Base-by-base conservation (phyloP, 2,888 invertebrate genomes). In the Eledona agricola region DNA sequence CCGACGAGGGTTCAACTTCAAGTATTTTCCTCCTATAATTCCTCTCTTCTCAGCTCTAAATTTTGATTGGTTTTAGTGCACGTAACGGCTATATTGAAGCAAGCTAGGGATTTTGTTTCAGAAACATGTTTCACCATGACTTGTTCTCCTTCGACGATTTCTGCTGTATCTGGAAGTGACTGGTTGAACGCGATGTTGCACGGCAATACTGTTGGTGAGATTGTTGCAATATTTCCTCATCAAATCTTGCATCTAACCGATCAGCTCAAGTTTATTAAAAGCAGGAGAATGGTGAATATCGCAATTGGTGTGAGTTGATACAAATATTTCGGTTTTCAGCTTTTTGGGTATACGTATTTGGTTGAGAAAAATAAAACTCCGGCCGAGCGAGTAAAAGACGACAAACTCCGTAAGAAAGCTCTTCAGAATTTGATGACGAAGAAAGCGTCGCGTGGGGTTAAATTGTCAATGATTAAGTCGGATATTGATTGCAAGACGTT, bases 181-280 rank as follows among this genome's bases (percentile, higher is more conserved):
- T 80, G 80, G 76, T 69, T 77, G 5, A 83, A 83, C 64, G 72
- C 77, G 6, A 64, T 81, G 20, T 74, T 79, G 2, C 80, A 80
- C 49, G 78, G 78, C 1, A 80, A 79, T 52, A 65, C 75, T 28
- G 76, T 76, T 23, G 84, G 84, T 2, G 81, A 82, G 66, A 66
- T 83, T 23, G 55, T 75, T 6, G 72, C 78, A 0, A 70, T 77
- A 6, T 78, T 81, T 64, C 75, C 78, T 6, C 73, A 77, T 28
- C 78, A 79, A 51, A 45, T 80, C 42, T 61, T 66, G 15, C 64
- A 70, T 28, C 31, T 56, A 12, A 63, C 66, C 19, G 74, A 77
- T 31, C 53, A 66, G 40, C 72, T 77, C 2, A 72, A 67, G 57
- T 42, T 62, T n/a, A 58, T 66, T 6, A 59, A 50, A 9, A 19